Evolutionary conservation across 2,113 vertebrate species (phyloP), one percentile per base, ranked within the genome.

Genomic region (Sinocyclocheilus anophthalmus): DNA sequence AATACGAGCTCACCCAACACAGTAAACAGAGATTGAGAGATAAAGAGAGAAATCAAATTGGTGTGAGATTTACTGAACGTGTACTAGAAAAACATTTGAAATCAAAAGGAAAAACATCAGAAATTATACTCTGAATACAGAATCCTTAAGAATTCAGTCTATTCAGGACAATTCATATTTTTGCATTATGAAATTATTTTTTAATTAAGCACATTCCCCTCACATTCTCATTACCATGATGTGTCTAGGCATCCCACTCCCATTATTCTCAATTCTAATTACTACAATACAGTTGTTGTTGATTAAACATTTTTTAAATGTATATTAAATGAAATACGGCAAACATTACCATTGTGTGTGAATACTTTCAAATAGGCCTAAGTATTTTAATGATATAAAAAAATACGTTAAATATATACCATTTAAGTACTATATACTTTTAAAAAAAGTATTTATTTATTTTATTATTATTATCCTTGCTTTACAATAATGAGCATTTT

Each of bases 11-110:
- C 10, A 13, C 30, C 18, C 3, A 63, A 76, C 63, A 83, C 50
- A 24, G 67, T 48, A 65, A 77, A 83, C 81, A 80, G 50, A 87
- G 63, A 77, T 24, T 45, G 24, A 85, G 63, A 69, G 61, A 59
- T 33, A 59, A 12, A 72, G 70, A 76, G 13, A 76, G 33, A 16
- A 63, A 72, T 70, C n/a, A 57, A 50, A 87, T 14, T 45, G 8
- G 30, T 4, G 45, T 55, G 8, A 42, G 42, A 24, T 76, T 76
- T 76, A 50, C 42, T 76, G 22, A 75, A 26, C 1, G 2, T 14
- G 22, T 24, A 45, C 70, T 42, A 13, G 3, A 75, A 42, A 75
- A 20, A 22, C 18, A 39, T 11, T 18, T 9, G 69, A 20, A 42
- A 72, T 72, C 33, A 39, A 72, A 39, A 37, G 11, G 26, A 16